These are phyloP conservation scores for Bombus balteatus DNA, from an alignment of 1,140 invertebrate species.

Conservation along the genomic window DNA sequence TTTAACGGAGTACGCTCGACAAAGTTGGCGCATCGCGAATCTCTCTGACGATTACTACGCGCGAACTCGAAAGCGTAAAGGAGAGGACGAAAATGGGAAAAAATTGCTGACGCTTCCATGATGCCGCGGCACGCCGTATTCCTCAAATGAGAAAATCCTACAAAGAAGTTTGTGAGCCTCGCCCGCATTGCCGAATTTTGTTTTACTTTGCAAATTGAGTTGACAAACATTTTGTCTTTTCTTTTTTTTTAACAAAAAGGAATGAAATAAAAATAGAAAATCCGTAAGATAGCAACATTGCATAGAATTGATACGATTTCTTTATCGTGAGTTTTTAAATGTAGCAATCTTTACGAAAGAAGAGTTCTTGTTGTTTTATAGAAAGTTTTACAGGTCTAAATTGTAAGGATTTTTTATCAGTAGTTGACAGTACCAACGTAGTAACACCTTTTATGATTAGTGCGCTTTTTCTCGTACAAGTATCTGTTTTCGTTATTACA, in stretches of 20 bases:
- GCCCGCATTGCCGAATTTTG: not conserved
- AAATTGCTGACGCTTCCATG: not conserved
- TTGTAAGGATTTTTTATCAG: too few relatives aligned
- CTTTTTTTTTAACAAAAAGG: too few relatives aligned
- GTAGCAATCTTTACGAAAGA: too few relatives aligned
- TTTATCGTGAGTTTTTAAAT: too few relatives aligned
- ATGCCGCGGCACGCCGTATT: not conserved
- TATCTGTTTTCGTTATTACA: too few relatives aligned
- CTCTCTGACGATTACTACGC: constrained; percentile 23
- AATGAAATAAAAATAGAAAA: too few relatives aligned
- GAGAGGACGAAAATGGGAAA: not conserved
- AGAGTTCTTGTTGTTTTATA: too few relatives aligned
- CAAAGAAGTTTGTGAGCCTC: too few relatives aligned
- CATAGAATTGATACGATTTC: too few relatives aligned
- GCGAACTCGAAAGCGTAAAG: not conserved
- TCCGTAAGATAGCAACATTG: too few relatives aligned
- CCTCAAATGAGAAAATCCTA: not conserved
- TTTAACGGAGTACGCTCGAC: constrained; percentile 46
- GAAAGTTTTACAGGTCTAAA: too few relatives aligned
- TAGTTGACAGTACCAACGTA: not conserved
- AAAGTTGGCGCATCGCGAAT: constrained; percentile 36
- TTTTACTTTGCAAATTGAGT: not conserved
- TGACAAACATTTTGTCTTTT: too few relatives aligned
- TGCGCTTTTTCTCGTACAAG: not conserved
- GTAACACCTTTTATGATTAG: not conserved